Evolutionary conservation across 2,797 vertebrate genomes (phyloP).

Genomic region (Cephalopachus bancanus): DNA sequence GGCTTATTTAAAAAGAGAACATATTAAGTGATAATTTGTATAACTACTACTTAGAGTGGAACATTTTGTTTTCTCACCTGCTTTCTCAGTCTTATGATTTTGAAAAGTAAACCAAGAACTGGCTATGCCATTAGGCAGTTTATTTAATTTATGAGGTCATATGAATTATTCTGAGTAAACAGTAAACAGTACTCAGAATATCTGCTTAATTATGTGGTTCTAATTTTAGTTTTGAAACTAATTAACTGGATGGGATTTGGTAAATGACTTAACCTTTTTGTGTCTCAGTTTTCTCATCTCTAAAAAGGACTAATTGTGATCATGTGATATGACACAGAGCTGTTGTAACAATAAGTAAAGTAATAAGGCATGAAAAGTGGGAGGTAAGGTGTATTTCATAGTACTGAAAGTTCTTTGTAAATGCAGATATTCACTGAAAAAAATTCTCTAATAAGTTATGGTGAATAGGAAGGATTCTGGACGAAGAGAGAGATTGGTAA

Average conservation of each 20-base stretch:
- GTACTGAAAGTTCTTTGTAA: constrained; percentile 51
- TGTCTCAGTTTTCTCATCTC: constrained; percentile 35
- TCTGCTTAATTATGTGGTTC: constrained; percentile 36
- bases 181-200: neutral
- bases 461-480: neutral
- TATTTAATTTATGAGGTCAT: constrained; percentile 53
- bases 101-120: constrained; percentile 42
- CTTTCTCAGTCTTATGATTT: constrained; percentile 24
- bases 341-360: neutral
- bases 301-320: constrained; percentile 33
- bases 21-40: constrained; percentile 7
- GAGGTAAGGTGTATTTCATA: constrained; percentile 9
- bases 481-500: neutral
- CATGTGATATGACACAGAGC: neutral
- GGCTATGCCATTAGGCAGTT: neutral
- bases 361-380: neutral
- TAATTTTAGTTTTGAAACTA: constrained; percentile 31
- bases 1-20: neutral
- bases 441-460: neutral
- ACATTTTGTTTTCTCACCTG: constrained; percentile 53
- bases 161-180: constrained; percentile 45
- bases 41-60: neutral
- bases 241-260: neutral
- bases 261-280: neutral
- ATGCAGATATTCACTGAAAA: constrained; percentile 3